Evolutionary conservation across 92 coral and sea anemone genomes (phyloP).

Genomic region (Phenganax stokvisi): DNA sequence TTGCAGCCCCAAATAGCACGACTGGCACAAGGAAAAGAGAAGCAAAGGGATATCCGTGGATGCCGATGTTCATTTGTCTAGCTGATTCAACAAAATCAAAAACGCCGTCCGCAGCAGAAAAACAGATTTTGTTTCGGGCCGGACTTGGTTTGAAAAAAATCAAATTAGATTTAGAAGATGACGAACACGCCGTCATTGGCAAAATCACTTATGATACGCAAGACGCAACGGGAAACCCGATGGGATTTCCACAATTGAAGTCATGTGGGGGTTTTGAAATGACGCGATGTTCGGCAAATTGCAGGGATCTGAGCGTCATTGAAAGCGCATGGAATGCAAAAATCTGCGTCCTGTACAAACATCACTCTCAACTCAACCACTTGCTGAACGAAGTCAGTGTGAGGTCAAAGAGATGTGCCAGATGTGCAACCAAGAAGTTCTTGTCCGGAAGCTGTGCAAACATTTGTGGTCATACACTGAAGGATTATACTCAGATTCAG

Average conservation of each 20-base stretch:
- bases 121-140: background rate
- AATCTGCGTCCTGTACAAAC: constrained; percentile 26
- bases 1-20: background rate
- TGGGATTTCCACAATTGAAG: constrained; percentile 15
- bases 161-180: constrained; percentile 1
- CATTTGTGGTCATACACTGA: constrained; percentile 10
- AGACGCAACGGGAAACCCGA: constrained; percentile 1
- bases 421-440: constrained; percentile 25
- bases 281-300: constrained; percentile 22
- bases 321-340: constrained; percentile 20
- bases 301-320: constrained; percentile 17
- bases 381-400: constrained; percentile 3
- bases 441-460: constrained; percentile 26
- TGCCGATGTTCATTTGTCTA: constrained; percentile 15
- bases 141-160: constrained; percentile 43
- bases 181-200: no score
- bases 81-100: constrained; percentile 1
- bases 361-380: constrained; percentile 16
- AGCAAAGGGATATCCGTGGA: constrained; percentile 1
- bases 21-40: background rate
- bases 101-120: background rate
- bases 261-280: constrained; percentile 16
- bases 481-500: constrained; percentile 4
- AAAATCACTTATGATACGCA: background rate
- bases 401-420: constrained; percentile 26